Percentiles rank a stretch among this genome's conserved stretches.
Conservation (phyloP, 2,888 invertebrate genomes). For the Aphodius granarius region DNA sequence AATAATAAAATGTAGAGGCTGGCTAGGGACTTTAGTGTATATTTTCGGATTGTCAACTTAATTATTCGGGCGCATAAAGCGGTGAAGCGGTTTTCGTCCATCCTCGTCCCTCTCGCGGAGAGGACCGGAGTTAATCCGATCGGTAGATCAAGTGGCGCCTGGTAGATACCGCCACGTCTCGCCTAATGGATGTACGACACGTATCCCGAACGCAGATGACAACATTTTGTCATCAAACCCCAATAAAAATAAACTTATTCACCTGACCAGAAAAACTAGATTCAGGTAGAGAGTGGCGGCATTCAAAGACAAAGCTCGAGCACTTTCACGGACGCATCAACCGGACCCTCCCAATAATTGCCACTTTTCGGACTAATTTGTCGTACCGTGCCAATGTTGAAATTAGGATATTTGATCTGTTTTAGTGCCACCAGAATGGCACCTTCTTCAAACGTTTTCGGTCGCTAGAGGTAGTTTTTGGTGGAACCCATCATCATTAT, state of each 20-base stretch:
- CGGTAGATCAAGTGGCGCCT: constrained; percentile 35
- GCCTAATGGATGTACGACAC: constrained; percentile 51
- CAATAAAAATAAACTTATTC: constrained; percentile 51
- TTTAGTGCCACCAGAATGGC: not conserved
- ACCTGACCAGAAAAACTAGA: constrained; percentile 14
- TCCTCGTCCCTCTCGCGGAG: constrained; percentile 6
- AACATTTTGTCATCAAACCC: constrained; percentile 54
- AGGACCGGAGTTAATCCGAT: constrained; percentile 24
- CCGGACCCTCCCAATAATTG: not conserved
- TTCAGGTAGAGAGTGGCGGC: constrained; percentile 9
- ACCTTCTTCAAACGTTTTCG: not conserved
- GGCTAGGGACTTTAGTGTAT: not conserved
- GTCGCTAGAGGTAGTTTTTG: not conserved
- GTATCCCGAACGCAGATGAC: constrained; percentile 51
- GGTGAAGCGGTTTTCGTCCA: constrained; percentile 16
- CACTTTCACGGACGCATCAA: not conserved
- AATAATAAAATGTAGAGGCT: not conserved
- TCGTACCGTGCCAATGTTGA: not conserved
- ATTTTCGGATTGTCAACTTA: not conserved
- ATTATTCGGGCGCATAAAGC: not conserved
- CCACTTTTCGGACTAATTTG: not conserved
- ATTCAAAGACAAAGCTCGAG: not conserved
- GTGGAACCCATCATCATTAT: no score
- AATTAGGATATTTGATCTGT: not conserved
- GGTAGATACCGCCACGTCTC: constrained; percentile 43